Evolutionary conservation across 1,140 invertebrate genomes (phyloP).

Genomic region (Aricia agestis): DNA sequence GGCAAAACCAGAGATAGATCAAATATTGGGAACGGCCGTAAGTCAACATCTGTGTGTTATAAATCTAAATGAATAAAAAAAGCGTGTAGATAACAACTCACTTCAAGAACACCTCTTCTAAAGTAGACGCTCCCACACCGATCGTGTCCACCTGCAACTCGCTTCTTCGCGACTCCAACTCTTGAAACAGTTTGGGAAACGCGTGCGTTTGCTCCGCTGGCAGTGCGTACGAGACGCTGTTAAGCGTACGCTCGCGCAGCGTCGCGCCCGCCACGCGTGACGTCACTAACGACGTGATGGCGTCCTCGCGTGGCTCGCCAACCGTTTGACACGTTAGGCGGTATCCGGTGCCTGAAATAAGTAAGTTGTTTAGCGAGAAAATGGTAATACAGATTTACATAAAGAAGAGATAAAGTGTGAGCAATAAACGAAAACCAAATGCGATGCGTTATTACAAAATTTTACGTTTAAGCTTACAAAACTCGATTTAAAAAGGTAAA

Average conservation of each 20-base stretch:
- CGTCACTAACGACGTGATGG: conserved; percentile 37
- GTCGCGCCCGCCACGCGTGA: conserved; percentile 41
- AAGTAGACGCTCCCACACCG: conserved; percentile 87
- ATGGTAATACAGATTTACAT: too few species aligned
- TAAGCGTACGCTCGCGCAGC: conserved; percentile 42
- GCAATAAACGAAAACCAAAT: too few species aligned
- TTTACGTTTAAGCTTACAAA: too few species aligned
- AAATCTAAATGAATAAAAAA: too few species aligned
- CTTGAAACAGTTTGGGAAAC: conserved; percentile 79
- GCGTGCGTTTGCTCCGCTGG: conserved; percentile 39
- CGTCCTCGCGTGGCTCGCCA: conserved; percentile 35
- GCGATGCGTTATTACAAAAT: too few species aligned
- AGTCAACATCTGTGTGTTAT: too few species aligned
- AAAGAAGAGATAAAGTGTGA: too few species aligned
- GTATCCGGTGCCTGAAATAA: conserved; percentile 52
- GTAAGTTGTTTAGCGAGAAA: neutral
- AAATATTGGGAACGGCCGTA: too few species aligned
- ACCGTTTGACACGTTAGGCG: conserved; percentile 48
- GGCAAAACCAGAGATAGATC: too few species aligned
- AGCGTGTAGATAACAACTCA: conserved; percentile 53
- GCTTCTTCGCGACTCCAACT: conserved; percentile 78
- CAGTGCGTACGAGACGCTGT: conserved; percentile 49
- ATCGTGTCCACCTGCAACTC: conserved; percentile 83
- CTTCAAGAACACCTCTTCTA: conserved; percentile 93
- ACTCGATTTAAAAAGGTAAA: too few species aligned